phyloP scores from a whole-genome alignment of 2,888 invertebrate genomes.

The Arctia plantaginis region DNA sequence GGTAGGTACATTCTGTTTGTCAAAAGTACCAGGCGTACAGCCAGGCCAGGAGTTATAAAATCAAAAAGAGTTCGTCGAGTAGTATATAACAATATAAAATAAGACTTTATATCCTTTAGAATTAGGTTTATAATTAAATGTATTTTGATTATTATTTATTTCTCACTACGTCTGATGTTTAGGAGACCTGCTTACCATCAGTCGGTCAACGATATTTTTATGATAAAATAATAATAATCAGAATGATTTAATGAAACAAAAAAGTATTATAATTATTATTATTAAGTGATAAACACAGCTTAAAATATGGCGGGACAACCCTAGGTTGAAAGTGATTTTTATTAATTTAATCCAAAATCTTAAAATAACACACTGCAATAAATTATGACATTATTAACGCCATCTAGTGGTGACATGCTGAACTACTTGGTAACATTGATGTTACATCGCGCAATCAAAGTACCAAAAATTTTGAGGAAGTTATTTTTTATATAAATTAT shows the following conservation, averaged over 20 bases:
- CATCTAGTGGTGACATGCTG: background rate
- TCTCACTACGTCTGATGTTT: background rate
- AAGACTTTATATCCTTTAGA: conserved; percentile 33
- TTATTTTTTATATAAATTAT: too few relatives aligned
- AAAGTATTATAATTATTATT: conserved; percentile 5
- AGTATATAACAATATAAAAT: conserved; percentile 9
- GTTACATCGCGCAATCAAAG: background rate
- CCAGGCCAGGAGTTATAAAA: background rate
- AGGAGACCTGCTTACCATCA: background rate
- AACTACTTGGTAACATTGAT: background rate
- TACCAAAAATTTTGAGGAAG: background rate
- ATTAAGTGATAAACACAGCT: background rate
- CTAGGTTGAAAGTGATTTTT: background rate
- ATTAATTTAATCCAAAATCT: background rate
- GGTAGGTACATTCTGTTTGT: background rate
- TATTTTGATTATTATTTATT: conserved; percentile 18
- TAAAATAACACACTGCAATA: background rate
- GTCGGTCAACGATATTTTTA: background rate
- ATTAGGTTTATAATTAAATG: conserved; percentile 23
- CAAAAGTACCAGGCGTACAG: background rate
- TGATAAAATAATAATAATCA: background rate
- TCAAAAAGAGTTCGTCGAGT: background rate
- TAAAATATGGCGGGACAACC: background rate
- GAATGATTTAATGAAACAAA: background rate
- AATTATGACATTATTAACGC: background rate